These are phyloP conservation scores for Cebus imitator DNA, from an alignment of 2,113 vertebrate genomes.

Conservation along the genomic window DNA sequence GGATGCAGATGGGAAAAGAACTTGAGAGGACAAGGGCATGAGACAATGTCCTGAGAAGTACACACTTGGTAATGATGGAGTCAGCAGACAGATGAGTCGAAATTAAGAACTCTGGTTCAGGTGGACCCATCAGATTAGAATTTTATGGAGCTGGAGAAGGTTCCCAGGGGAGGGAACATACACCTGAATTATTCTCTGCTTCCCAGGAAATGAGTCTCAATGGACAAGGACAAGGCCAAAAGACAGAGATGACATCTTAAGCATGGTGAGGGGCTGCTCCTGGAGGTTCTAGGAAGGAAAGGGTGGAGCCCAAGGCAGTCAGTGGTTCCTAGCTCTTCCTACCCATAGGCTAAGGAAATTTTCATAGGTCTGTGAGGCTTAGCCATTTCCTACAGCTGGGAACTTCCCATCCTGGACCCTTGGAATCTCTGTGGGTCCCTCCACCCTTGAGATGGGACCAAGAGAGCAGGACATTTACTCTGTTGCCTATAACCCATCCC, in stretches of 20 bases:
- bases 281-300: neutral
- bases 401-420: neutral
- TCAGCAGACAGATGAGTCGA: neutral
- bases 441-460: neutral
- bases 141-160: neutral
- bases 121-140: neutral
- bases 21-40: neutral
- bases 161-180: neutral
- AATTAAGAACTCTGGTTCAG: conserved; percentile 24
- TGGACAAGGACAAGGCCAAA: conserved; percentile 49
- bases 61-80: neutral
- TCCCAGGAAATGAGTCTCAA: conserved; percentile 71
- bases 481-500: neutral
- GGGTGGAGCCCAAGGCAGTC: neutral
- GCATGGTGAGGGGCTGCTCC: conserved; percentile 51
- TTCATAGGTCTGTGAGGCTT: neutral
- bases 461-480: neutral
- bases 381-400: neutral
- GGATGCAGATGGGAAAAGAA: neutral
- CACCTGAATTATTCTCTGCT: conserved; percentile 56
- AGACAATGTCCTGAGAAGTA: neutral
- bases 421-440: neutral
- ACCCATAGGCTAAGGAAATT: neutral
- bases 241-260: conserved; percentile 47
- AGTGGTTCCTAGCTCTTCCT: neutral